Evolutionary conservation across 2,888 invertebrate species (phyloP).

Genomic region (Nezara viridula): DNA sequence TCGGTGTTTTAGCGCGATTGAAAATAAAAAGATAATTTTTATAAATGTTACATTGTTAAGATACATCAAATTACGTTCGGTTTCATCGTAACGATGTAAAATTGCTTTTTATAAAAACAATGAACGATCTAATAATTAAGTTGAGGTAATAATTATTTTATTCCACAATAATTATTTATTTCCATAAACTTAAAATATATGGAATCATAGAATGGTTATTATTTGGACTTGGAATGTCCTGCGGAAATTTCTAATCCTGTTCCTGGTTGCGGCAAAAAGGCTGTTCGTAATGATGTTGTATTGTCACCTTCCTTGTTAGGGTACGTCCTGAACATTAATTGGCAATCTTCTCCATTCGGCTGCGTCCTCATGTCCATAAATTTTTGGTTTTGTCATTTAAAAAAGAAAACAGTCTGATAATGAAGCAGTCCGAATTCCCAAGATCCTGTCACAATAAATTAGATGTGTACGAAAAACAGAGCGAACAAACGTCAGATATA

Average conservation of each 20-base stretch:
- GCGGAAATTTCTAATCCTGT: background rate
- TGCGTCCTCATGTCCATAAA: background rate
- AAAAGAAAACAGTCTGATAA: background rate
- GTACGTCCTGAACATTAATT: background rate
- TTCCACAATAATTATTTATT: no score
- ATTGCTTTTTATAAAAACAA: no score
- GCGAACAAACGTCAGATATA: background rate
- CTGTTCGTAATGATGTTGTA: background rate
- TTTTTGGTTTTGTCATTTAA: background rate
- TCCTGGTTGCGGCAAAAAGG: background rate
- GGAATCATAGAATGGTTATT: no score
- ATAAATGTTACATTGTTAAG: no score
- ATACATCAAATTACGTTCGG: no score
- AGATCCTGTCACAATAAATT: constrained; percentile 8
- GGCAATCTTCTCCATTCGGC: background rate
- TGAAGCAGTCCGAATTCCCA: background rate
- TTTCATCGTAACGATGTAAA: no score
- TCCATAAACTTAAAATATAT: no score
- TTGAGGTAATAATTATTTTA: no score
- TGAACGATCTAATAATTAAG: no score
- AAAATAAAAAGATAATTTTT: no score
- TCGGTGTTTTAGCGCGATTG: no score
- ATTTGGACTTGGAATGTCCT: no score
- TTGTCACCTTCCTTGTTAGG: background rate
- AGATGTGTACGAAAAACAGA: background rate